phyloP scores from a whole-genome alignment of 2,113 vertebrate species.

The Corythornis vintsioides region DNA sequence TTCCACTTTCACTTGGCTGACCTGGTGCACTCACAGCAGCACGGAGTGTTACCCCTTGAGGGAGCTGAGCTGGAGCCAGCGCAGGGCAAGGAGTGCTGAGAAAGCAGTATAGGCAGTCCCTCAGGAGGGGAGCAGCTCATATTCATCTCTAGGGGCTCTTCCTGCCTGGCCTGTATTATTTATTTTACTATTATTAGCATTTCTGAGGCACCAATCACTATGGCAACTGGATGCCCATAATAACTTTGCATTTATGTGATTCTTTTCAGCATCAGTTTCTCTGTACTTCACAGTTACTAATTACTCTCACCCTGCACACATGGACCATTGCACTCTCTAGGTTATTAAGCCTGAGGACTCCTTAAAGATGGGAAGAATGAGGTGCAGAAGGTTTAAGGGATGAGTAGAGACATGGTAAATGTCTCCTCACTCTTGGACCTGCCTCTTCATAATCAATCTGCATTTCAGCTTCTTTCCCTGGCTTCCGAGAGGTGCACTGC shows the following conservation, averaged over 20 bases:
- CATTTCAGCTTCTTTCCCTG: background rate
- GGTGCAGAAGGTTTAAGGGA: background rate
- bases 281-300: background rate
- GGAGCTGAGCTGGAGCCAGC: constrained; percentile 22
- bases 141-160: constrained; percentile 53
- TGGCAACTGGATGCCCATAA: constrained; percentile 57
- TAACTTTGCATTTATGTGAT: background rate
- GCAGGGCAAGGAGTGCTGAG: constrained; percentile 27
- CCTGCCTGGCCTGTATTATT: constrained; percentile 60
- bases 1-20: constrained; percentile 51
- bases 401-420: no score
- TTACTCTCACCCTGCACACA: background rate
- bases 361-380: background rate
- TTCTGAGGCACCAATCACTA: constrained; percentile 57
- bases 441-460: background rate
- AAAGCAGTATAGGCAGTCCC: constrained; percentile 41
- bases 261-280: background rate
- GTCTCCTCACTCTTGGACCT: background rate
- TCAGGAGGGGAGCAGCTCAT: constrained; percentile 41
- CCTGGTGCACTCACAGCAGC: background rate
- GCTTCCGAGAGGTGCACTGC: background rate
- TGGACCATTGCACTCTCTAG: accelerated
- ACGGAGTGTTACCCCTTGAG: constrained; percentile 12
- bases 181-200: constrained; percentile 71
- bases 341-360: background rate